These are phyloP conservation scores for Lerista edwardsae DNA, from an alignment of 2,797 vertebrate genomes.

Conservation along the genomic window DNA sequence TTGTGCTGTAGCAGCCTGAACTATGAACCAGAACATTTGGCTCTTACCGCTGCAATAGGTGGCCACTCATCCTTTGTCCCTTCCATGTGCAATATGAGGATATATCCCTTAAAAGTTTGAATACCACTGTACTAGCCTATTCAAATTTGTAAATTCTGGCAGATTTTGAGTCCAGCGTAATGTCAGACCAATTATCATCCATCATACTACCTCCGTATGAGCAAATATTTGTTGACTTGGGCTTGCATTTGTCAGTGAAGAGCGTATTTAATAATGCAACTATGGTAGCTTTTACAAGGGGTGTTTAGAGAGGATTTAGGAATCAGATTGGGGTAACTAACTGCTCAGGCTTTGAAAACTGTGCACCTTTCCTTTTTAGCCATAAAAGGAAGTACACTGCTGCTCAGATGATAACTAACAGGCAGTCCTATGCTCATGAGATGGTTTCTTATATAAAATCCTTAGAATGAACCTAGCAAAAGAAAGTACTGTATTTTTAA, in stretches of 20 bases:
- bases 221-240: background rate
- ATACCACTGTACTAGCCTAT: no score
- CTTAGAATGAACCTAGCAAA: background rate
- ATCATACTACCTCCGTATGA: background rate
- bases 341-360: background rate
- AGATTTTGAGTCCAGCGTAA: no score
- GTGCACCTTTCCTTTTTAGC: background rate
- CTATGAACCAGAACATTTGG: no score
- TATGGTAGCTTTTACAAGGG: background rate
- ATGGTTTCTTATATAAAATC: background rate
- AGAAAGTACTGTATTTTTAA: background rate
- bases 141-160: no score
- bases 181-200: no score
- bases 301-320: background rate
- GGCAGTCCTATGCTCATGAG: background rate
- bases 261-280: background rate
- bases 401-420: background rate
- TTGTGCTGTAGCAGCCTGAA: no score
- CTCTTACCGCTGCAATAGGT: no score
- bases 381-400: background rate
- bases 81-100: no score
- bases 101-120: no score
- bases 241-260: background rate
- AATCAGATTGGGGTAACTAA: background rate
- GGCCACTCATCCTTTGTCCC: no score